Conservation (phyloP, 2,113 vertebrate genomes). For the Galemys pyrenaicus region DNA sequence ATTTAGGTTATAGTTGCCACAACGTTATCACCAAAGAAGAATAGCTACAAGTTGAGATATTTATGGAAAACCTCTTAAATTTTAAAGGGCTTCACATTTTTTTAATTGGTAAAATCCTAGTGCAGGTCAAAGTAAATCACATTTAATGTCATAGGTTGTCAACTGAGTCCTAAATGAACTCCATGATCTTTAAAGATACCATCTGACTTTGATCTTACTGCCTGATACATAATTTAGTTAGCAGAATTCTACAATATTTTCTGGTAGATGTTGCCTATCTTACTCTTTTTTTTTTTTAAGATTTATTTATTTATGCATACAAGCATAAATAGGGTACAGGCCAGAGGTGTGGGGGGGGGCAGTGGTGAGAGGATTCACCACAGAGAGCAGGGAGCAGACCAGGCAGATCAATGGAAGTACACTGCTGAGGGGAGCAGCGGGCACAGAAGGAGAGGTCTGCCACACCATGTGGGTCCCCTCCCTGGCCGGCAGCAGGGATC, state of each 20-base stretch:
- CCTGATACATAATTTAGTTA: not conserved
- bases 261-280: slow-evolving; percentile 14
- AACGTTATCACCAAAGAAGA: not conserved
- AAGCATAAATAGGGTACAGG: too few relatives aligned
- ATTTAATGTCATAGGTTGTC: not conserved
- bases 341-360: too few relatives aligned
- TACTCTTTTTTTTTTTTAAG: too few relatives aligned
- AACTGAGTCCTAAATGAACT: not conserved
- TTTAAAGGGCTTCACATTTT: slow-evolving; percentile 24
- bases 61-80: not conserved
- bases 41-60: not conserved
- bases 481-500: too few relatives aligned
- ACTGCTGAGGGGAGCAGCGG: too few relatives aligned
- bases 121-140: not conserved
- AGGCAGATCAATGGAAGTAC: too few relatives aligned
- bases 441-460: too few relatives aligned
- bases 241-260: slow-evolving; percentile 1
- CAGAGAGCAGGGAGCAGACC: too few relatives aligned
- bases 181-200: not conserved
- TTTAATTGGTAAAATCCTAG: not conserved
- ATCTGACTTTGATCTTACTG: not conserved
- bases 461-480: too few relatives aligned
- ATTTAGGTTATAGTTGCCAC: not conserved
- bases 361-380: too few relatives aligned
- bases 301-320: too few relatives aligned